Evolutionary conservation across 2,797 vertebrate genomes (phyloP), one percentile per base, ranked within the genome.

Genomic region (Phaenicophaeus curvirostris): DNA sequence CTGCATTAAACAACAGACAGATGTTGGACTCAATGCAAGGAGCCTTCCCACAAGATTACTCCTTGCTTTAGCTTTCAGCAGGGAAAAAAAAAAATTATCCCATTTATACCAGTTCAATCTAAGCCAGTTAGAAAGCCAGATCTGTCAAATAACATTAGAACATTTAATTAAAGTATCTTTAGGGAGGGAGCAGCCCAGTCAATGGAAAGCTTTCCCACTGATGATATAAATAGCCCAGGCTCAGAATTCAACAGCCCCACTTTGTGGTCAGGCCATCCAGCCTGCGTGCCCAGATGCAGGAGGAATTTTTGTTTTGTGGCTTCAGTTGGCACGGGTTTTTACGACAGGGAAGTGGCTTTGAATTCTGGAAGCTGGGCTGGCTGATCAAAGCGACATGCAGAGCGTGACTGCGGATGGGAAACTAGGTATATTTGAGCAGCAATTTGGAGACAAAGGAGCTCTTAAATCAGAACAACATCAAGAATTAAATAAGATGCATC

Each of bases 161-260:
- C 79, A 53, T 85, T 85, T 85, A 93, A 93, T 87, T 95, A 73
- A 25, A 87, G 39, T 86, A 68, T 83, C 75, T 87, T 68, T 54
- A 72, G 74, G 72, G 51, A 80, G 31, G 53, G 66, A 78, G 37
- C 65, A 75, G 58, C 82, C 65, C 14, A 25, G 89, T 80, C 82
- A 81, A 68, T 35, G 42, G 42, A 72, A 94, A 75, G 87, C 78
- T 91, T 93, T 89, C 81, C 61, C 75, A 83, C 78, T 55, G 54
- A 65, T 53, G 67, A 23, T 54, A 95, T 75, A 95, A 90, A 95
- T 75, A 95, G 85, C 73, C 81, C 50, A 44, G 53, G 53, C 50
- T 16, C 39, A 66, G 79, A 79, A 91, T 84, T 31, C 37, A n/a
- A 35, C 71, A 88, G 76, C 37, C 76, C 5, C 28, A 44, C 41